Evolutionary conservation across 2,797 vertebrate species (phyloP), one percentile per base, ranked within the genome.

Genomic region (Pseudochaenichthys georgianus): DNA sequence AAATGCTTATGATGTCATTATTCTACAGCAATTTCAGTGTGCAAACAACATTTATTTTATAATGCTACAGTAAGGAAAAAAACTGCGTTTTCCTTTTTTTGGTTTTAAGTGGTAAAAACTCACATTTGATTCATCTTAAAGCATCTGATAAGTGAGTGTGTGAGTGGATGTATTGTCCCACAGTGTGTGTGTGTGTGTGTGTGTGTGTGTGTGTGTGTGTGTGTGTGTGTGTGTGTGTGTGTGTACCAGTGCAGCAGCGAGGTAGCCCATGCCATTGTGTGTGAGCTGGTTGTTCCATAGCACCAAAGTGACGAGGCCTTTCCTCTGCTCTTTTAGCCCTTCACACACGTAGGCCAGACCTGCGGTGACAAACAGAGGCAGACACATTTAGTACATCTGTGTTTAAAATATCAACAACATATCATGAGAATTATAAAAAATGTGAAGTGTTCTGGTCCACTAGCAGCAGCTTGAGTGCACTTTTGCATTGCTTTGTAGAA

Each of bases 211-310:
- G 23, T 64, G 48, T 21, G 54, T 50, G 34, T 47, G 23, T 42
- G 51, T 69, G 69, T 53, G 47, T 77, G 42, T 53, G 70, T 67
- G 70, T 62, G 70, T 62, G 62, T 51, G 54, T 70, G 62, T 73
- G 15, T 91, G 88, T 95, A 99, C 98, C 97, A 99, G 94, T 1
- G 97, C 96, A 87, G 96, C 94, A 62, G 96, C 96, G 82, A 99
- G 94, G 71, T 96, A 98, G 13, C 96, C 95, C 98, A 98, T 99
- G 88, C 97, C 97, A 0, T 96, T 96, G 95, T 99, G 97, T 7
- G 96, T 97, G 76, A 99, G 95, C 84, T 99, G 98, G 93, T 99
- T 99, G 94, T 99, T 99, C 98, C 98, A 99, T 64, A 99, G 93
- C 76, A 99, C 98, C 88, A 99, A 88, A 0, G 98, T 99, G 74